These are phyloP conservation scores for Sebastolobus alascanus DNA, from an alignment of 2,797 vertebrate species.

Conservation along the genomic window DNA sequence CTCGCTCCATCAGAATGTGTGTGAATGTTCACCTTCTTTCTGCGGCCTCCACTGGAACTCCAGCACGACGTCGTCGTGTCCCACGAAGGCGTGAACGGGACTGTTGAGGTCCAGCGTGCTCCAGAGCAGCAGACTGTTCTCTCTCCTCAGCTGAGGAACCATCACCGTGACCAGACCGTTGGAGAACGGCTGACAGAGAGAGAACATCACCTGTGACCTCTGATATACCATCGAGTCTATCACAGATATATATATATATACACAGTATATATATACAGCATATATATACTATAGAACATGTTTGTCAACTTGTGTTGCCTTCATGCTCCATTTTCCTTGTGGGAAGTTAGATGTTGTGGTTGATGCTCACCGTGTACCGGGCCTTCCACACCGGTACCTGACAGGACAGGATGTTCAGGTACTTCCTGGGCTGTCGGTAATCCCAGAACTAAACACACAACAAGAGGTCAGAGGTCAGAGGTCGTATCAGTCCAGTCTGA, in stretches of 20 bases:
- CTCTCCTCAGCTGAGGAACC: conserved; percentile 96
- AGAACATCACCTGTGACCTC: background rate
- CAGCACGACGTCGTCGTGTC: conserved; percentile 96
- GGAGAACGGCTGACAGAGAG: conserved; percentile 90
- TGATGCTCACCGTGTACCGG: conserved; percentile 92
- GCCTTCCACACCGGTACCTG: conserved; percentile 99
- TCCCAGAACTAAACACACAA: conserved; percentile 93
- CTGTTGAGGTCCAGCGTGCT: conserved; percentile 94
- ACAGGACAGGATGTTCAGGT: conserved; percentile 95
- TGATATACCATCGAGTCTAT: no score
- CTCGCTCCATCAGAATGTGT: no score
- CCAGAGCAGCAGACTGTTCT: conserved; percentile 97
- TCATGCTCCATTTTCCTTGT: no score
- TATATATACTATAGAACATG: no score
- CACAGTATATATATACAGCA: no score
- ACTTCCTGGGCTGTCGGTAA: conserved; percentile 97
- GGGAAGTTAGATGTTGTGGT: background rate
- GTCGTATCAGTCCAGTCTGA: no score
- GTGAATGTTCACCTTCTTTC: conserved; percentile 89
- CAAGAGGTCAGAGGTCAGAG: no score
- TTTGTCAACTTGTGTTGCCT: background rate
- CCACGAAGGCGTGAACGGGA: conserved; percentile 96
- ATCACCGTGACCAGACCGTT: conserved; percentile 97
- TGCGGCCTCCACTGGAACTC: conserved; percentile 98
- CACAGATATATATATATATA: no score